phyloP scores from a whole-genome alignment of 2,797 vertebrate genomes.

The Hyperoplus lanceolatus region DNA sequence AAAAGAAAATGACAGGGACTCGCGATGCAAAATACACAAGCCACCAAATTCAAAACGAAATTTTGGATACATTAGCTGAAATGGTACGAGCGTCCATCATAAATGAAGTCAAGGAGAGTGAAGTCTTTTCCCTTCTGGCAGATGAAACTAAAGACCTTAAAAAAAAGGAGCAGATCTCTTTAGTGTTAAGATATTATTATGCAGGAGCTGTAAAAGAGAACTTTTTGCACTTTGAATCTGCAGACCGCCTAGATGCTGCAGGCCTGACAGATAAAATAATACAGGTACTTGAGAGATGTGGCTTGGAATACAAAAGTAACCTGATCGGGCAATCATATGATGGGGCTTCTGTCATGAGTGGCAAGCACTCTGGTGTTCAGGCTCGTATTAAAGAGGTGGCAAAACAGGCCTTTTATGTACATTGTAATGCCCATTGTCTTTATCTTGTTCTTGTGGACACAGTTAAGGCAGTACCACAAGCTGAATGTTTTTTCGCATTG shows the following conservation, averaged over 20 bases:
- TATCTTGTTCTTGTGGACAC: conserved; percentile 1
- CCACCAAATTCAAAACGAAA: not conserved
- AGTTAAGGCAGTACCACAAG: not conserved
- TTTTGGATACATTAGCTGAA: not conserved
- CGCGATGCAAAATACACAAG: not conserved
- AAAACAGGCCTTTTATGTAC: conserved; percentile 10
- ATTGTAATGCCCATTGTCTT: conserved; percentile 11
- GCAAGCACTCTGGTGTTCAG: not conserved
- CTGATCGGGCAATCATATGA: not conserved
- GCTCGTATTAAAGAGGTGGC: not conserved
- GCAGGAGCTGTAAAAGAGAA: not conserved
- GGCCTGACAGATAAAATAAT: conserved; percentile 11
- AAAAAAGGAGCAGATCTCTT: not conserved
- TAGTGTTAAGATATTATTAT: not conserved
- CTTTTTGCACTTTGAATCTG: conserved; percentile 8
- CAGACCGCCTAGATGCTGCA: not conserved
- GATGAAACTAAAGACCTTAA: conserved; percentile 18
- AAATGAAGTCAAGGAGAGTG: not conserved
- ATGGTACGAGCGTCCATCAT: not conserved
- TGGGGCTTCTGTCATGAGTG: conserved; percentile 6
- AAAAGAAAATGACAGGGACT: not conserved
- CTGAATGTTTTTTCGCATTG: not conserved
- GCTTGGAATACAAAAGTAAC: conserved; percentile 8
- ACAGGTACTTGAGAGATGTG: not conserved
- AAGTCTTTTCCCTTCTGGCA: not conserved